These are phyloP conservation scores for Latrodectus elegans DNA, from an alignment of 2,888 invertebrate species.

Conservation along the genomic window DNA sequence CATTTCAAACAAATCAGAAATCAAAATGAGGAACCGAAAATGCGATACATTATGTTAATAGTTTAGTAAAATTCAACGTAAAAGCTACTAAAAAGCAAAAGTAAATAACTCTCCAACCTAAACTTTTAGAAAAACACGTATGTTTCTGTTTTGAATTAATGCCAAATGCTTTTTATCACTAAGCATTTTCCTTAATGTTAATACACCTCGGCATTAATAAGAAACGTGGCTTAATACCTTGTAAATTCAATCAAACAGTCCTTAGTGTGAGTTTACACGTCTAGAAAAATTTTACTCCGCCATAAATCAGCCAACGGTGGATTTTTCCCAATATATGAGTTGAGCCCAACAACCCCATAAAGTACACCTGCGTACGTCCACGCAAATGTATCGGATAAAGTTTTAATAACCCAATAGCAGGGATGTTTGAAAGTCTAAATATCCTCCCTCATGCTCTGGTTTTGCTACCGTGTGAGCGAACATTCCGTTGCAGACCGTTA, in stretches of 20 bases:
- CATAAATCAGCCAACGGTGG: neutral
- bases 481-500: constrained; percentile 26
- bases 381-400: constrained; percentile 34
- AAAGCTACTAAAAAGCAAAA: too few species aligned
- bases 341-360: neutral
- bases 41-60: too few species aligned
- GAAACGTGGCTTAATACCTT: neutral
- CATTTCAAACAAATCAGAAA: too few species aligned
- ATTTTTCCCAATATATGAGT: neutral
- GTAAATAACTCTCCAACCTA: too few species aligned
- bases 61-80: too few species aligned
- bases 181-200: too few species aligned
- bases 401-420: constrained; percentile 15
- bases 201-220: too few species aligned
- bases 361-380: neutral
- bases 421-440: constrained; percentile 10
- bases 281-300: neutral
- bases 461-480: constrained; percentile 22
- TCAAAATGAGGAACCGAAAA: too few species aligned
- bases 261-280: neutral
- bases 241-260: neutral
- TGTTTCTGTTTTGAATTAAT: too few species aligned
- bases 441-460: constrained; percentile 14
- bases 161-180: too few species aligned
- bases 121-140: too few species aligned